Base-by-base conservation (phyloP, 2,888 invertebrate genomes). In the Scaptodrosophila latifasciaeformis region DNA sequence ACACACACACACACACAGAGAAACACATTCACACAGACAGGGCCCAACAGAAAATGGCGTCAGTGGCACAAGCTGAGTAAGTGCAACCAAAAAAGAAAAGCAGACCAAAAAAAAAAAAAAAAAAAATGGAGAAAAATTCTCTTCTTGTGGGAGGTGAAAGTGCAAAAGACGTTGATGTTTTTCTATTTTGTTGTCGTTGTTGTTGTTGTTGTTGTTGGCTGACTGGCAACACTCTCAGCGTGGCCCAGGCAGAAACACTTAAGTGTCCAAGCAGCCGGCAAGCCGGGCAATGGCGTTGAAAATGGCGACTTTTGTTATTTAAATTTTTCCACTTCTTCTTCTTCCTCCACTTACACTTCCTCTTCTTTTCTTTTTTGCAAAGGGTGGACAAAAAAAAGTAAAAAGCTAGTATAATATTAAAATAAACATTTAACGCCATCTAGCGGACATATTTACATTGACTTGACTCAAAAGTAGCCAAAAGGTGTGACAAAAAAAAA, bases 161-260 rank as follows among this genome's bases (percentile, higher is more conserved):
- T 37, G 48, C 59, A 35, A 59, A 55, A 56, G 62, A 58, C 53
- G 39, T 9, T 10, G 29, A 15, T 21, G 21, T 10, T 7, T 10
- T 10, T 3, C n/a, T 5, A 10, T 10, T 1, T 40, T 40, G 40
- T 40, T 40, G 40, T 21, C 17, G 37, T 15, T 35, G 17, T 37
- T 37, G 37, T 10, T 12, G 37, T 37, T 37, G 37, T 37, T 37
- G 37, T n/a, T n/a, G n/a, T n/a, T n/a, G n/a, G n/a, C n/a, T n/a
- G n/a, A n/a, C n/a, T n/a, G 55, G 56, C 63, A 58, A 67, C 61
- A 58, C 64, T 66, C 64, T n/a, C n/a, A n/a, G n/a, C n/a, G n/a
- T n/a, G 67, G 61, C 67, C 55, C 55, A 5, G 24, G 24, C 55
- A 59, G 65, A 68, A 69, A 62, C 72, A 72, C 76, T 76, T 72